phyloP scores from a whole-genome alignment of 2,113 vertebrate species.

The Vicugna pacos region DNA sequence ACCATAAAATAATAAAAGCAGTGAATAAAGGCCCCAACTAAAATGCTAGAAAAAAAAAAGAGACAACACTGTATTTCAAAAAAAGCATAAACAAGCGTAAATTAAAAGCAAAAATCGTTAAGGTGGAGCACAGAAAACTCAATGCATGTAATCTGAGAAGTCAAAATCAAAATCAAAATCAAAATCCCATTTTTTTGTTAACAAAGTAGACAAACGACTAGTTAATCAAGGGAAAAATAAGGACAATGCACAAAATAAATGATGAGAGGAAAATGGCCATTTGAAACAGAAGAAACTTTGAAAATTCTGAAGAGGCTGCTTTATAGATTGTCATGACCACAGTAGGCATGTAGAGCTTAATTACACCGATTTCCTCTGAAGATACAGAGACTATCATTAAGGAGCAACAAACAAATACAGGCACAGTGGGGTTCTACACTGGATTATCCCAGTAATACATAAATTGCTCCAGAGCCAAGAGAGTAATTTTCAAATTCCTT shows the following conservation, averaged over 20 bases:
- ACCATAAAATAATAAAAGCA: not conserved
- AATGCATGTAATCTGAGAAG: not conserved
- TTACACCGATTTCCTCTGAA: not conserved
- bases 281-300: not conserved
- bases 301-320: not conserved
- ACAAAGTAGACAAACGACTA: not conserved
- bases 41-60: not conserved
- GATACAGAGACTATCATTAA: not conserved
- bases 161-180: not conserved
- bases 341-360: not conserved
- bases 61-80: not conserved
- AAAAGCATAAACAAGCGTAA: not conserved
- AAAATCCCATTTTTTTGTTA: not conserved
- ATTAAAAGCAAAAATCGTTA: not conserved
- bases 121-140: not conserved
- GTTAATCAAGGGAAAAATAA: not conserved
- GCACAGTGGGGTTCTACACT: not conserved
- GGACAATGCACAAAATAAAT: not conserved
- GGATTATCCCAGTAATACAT: not conserved
- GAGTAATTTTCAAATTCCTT: not conserved
- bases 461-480: not conserved
- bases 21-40: not conserved
- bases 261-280: not conserved
- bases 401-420: not conserved
- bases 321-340: not conserved